phyloP scores from a whole-genome alignment of 2,888 invertebrate genomes.

The Thymelicus acteon region DNA sequence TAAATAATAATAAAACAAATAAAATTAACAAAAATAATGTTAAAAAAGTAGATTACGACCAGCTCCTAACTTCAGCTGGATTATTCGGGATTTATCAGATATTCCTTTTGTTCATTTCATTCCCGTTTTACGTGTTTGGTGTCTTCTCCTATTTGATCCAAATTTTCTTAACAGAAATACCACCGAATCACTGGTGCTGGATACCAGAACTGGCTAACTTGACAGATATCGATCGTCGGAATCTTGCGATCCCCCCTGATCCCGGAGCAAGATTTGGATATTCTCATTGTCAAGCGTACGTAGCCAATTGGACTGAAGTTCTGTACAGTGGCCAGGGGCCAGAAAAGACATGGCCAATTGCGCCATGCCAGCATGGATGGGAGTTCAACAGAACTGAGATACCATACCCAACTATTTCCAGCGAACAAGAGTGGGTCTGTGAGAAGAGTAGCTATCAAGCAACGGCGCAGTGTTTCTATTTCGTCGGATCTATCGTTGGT shows the following conservation, averaged over 20 bases:
- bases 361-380: conserved; percentile 64
- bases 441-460: conserved; percentile 65
- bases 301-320: conserved; percentile 63
- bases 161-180: conserved; percentile 63
- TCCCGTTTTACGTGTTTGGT: conserved; percentile 64
- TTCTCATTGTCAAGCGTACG: conserved; percentile 60
- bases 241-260: conserved; percentile 59
- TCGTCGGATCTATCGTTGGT: conserved; percentile 64
- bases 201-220: conserved; percentile 64
- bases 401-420: conserved; percentile 65
- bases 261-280: conserved; percentile 55
- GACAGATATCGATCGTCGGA: conserved; percentile 57
- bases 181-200: conserved; percentile 68
- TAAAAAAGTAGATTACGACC: conserved; percentile 56
- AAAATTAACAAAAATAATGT: neutral
- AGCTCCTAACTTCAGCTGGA: conserved; percentile 61
- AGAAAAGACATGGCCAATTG: conserved; percentile 53
- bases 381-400: conserved; percentile 69
- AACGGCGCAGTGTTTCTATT: conserved; percentile 65
- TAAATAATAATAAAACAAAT: neutral
- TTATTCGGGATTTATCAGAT: conserved; percentile 64
- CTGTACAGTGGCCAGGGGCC: conserved; percentile 48
- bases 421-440: conserved; percentile 69
- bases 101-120: conserved; percentile 56
- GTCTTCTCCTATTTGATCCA: conserved; percentile 63